A percentile compares a stretch with the other conserved stretches of the same genome.
These are phyloP conservation scores for Lutraria lutraria DNA, from an alignment of 2,888 invertebrate species.

Conservation along the genomic window DNA sequence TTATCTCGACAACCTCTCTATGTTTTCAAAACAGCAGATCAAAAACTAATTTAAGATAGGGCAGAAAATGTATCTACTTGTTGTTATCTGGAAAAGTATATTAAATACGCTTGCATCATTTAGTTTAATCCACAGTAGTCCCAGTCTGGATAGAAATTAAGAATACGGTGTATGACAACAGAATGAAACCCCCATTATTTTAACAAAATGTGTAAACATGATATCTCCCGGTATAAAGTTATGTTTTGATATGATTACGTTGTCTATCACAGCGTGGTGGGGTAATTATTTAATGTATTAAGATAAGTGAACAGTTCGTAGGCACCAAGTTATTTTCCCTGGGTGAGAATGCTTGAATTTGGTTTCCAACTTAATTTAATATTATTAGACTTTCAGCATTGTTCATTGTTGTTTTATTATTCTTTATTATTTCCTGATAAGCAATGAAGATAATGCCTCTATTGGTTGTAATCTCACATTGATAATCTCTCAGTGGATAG, in stretches of 20 bases:
- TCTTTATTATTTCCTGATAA: too few relatives aligned
- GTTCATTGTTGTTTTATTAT: too few relatives aligned
- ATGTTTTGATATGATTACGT: conserved; percentile 8
- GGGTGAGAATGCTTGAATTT: not conserved
- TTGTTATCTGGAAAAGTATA: not conserved
- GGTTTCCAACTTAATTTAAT: not conserved
- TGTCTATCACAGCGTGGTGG: not conserved
- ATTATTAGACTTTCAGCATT: too few relatives aligned
- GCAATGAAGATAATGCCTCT: too few relatives aligned
- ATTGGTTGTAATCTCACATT: too few relatives aligned
- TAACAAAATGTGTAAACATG: conserved; percentile 10
- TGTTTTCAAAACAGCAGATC: conserved; percentile 6
- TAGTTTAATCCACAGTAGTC: not conserved
- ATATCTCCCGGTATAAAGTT: not conserved
- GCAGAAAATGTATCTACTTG: conserved; percentile 14
- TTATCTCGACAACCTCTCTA: not conserved
- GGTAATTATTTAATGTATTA: not conserved
- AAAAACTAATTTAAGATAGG: conserved; percentile 5
- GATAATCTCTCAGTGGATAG: too few relatives aligned
- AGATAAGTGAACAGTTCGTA: not conserved
- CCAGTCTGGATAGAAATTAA: not conserved
- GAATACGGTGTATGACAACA: not conserved
- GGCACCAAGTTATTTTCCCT: not conserved
- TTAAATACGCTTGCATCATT: conserved; percentile 19
- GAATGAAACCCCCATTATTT: not conserved